Evolutionary conservation across 2,888 invertebrate species (phyloP), one percentile per base, ranked within the genome.

Genomic region (Trimorus sp.): DNA sequence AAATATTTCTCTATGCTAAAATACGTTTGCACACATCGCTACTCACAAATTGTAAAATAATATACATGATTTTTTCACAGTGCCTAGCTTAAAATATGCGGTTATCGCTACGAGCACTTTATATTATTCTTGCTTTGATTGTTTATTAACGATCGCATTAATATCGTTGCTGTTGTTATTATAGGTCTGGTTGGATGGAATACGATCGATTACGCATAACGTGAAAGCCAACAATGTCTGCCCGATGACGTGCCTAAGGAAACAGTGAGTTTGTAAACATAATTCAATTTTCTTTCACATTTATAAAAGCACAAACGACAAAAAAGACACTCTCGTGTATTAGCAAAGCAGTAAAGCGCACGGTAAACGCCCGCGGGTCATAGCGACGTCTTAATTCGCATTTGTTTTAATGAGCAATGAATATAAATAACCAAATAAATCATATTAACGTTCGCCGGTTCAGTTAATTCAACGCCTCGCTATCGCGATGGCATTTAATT

Each of bases 171-270:
- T 26, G 26, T 4, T 26, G 26, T 4, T 26, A n/a, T 86, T 87
- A 89, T 95, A 99, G 98, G 96, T 95, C 92, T 99, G 99, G 99
- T 95, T 98, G 93, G 96, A 97, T 92, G 98, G 97, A 86, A 94
- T 99, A 89, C 95, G 99, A 93, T 95, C 95, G 93, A 97, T 99
- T 92, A 98, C 99, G 84, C 98, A 98, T 94, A 99, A 99, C 94
- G 98, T 98, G 90, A 99, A 99, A 94, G 98, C 98, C 89, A 98
- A 98, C 94, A 99, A 99, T 94, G 96, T 98, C 89, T 99, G 99
- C 93, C 99, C 99, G 75, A 97, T 98, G 96, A 99, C 98, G 89
- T 98, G 98, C 93, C 95, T 99, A 88, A 97, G 97, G 93, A 99
- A 99, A 94, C 99, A 99, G 99, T 99, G 96, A 97, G 98, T 97